phyloP scores from a whole-genome alignment of 2,888 invertebrate species.

The Meteorus cinctellus region DNA sequence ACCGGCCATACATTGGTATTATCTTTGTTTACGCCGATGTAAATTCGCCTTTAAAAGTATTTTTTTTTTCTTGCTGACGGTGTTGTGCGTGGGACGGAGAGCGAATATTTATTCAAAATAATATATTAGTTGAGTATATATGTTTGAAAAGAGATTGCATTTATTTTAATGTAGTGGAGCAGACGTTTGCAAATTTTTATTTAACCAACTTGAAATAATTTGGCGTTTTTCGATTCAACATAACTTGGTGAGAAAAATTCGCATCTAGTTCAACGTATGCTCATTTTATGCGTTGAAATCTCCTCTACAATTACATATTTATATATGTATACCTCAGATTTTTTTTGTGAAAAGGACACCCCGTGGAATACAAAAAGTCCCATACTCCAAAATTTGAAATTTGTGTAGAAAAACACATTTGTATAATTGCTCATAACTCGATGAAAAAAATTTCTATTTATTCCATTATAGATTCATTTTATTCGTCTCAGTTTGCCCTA shows the following conservation, averaged over 20 bases:
- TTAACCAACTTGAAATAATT: not conserved
- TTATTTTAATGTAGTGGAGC: too few relatives aligned
- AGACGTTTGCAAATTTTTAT: too few relatives aligned
- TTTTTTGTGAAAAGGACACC: not conserved
- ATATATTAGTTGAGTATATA: not conserved
- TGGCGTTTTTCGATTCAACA: not conserved
- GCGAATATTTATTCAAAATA: not conserved
- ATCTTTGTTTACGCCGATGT: conserved; percentile 44
- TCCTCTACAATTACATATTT: not conserved
- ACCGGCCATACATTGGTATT: conserved; percentile 60
- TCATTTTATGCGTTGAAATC: not conserved
- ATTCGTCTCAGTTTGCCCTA: too few relatives aligned
- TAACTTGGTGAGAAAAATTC: too few relatives aligned
- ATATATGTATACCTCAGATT: not conserved
- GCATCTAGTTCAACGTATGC: too few relatives aligned
- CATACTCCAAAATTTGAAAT: too few relatives aligned
- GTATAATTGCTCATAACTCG: too few relatives aligned
- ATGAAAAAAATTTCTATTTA: too few relatives aligned
- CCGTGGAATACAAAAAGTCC: not conserved
- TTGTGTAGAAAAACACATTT: too few relatives aligned
- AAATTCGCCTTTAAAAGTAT: not conserved
- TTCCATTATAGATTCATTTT: too few relatives aligned
- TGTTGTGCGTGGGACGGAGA: not conserved
- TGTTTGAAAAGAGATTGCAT: too few relatives aligned
- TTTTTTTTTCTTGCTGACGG: not conserved